phyloP scores from a whole-genome alignment of 2,113 vertebrate species.

The Odobenus rosmarus region DNA sequence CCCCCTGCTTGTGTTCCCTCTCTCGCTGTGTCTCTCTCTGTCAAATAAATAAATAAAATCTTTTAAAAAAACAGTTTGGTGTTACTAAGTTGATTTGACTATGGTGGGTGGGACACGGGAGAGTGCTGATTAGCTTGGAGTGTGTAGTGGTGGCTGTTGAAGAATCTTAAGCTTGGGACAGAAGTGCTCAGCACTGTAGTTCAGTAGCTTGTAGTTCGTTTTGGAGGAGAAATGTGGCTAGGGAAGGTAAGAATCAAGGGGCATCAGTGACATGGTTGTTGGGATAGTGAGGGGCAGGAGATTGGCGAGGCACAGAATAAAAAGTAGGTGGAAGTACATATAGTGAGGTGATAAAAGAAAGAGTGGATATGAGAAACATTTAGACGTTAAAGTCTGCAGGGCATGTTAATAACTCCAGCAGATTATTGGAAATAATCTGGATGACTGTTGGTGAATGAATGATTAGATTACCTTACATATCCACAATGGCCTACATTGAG shows the following conservation, averaged over 20 bases:
- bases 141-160: not conserved
- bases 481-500: not conserved
- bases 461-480: not conserved
- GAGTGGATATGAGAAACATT: not conserved
- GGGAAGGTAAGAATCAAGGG: not conserved
- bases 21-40: no score
- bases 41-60: no score
- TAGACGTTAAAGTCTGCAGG: not conserved
- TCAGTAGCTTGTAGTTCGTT: not conserved
- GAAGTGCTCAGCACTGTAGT: not conserved
- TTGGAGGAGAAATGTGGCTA: not conserved
- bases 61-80: not conserved
- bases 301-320: not conserved
- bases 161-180: not conserved
- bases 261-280: not conserved
- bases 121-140: not conserved
- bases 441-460: not conserved
- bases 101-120: no score
- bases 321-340: not conserved
- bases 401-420: not conserved
- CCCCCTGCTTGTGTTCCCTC: no score
- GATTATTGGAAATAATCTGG: not conserved
- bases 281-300: not conserved
- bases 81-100: not conserved
- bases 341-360: not conserved